Conservation (phyloP, 2,113 vertebrate species). For the Echinops telfairi region DNA sequence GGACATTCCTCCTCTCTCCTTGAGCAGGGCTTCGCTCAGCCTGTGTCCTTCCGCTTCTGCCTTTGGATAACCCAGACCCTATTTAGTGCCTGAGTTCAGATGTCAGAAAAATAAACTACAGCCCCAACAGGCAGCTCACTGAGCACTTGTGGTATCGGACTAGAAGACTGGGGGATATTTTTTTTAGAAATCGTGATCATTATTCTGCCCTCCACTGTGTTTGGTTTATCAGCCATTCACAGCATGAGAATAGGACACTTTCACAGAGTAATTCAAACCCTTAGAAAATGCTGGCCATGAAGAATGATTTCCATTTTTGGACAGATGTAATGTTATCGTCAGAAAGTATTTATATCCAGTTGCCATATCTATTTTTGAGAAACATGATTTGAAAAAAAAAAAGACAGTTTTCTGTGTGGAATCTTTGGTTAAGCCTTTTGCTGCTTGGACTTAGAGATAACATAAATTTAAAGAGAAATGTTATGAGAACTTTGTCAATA, state of each 20-base stretch:
- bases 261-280: constrained; percentile 15
- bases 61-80: neutral
- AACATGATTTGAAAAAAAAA: neutral
- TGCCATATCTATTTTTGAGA: constrained; percentile 30
- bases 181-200: neutral
- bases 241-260: constrained; percentile 16
- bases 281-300: constrained; percentile 31
- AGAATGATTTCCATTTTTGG: constrained; percentile 57
- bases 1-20: neutral
- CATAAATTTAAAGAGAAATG: too few species aligned
- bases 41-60: neutral
- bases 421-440: neutral
- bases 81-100: neutral
- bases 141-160: neutral
- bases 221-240: constrained; percentile 19
- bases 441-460: neutral
- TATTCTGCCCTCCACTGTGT: neutral
- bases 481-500: neutral
- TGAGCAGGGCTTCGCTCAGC: neutral
- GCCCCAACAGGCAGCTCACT: neutral
- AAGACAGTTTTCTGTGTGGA: neutral
- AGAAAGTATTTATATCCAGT: constrained; percentile 48
- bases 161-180: neutral
- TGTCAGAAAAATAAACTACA: constrained; percentile 10
- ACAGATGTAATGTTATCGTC: neutral